Evolutionary conservation across 2,888 invertebrate species (phyloP), one percentile per base, ranked within the genome.

Genomic region (Lasioglossum lativentre): DNA sequence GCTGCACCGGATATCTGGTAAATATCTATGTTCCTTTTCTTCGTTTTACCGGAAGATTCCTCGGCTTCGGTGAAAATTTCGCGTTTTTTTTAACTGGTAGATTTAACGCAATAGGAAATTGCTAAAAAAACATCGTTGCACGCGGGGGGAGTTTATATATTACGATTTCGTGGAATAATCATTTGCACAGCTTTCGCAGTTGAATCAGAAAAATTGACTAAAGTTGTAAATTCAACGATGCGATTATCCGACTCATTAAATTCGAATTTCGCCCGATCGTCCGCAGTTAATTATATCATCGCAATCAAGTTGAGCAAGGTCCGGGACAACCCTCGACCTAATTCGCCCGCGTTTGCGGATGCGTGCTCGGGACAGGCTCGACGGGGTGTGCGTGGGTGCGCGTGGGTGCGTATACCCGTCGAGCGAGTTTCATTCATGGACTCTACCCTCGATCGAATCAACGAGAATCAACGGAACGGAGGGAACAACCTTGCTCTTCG

Each of bases 381-480:
- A 38, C 30, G n/a, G 63, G 63, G 30, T 30, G 63, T 63, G 34
- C 66, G 42, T 27, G 75, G 68, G 68, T 40, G 77, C 30, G 34
- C 66, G 42, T 27, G 75, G 68, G 68, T 40, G 77, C 30, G 71
- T 71, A 56, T n/a, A 27, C 76, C 70, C 75, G 68, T 30, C 66
- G 45, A 40, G 63, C 68, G 34, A n/a, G 56, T 38, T 86, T 86
- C 81, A 75, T 88, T 86, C 86, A 80, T 81, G 76, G 72, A 19
- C 34, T 42, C 68, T 30, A 52, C 75, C 63, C 56, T 72, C 66
- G 70, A 63, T 83, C 74, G 81, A 76, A 80, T 68, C 45, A 72
- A 79, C 16, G 56, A 45, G 63, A 63, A 70, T 70, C 68, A 38
- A 70, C 68, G 68, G 68, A 40, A 10, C 47, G 1, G 30, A 66